A percentile compares a stretch with the other conserved stretches of the same genome.
phyloP scores from a whole-genome alignment of 2,888 invertebrate genomes.

The Eledona agricola region DNA sequence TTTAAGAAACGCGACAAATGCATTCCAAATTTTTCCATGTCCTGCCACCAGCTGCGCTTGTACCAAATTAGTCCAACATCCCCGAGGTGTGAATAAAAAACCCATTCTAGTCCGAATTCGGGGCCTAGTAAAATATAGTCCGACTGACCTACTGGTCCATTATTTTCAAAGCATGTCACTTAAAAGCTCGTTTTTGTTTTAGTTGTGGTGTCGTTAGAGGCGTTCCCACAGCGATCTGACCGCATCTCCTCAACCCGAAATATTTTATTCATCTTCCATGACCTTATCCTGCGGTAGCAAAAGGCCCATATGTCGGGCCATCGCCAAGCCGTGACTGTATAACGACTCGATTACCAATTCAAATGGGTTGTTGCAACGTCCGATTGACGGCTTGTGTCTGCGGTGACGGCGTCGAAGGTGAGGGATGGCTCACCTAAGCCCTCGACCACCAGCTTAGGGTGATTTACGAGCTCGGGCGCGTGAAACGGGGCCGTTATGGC shows the following conservation, averaged over 20 bases:
- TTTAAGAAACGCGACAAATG: too few species aligned
- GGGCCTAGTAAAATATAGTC: conserved; percentile 15
- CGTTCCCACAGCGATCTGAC: conserved; percentile 22
- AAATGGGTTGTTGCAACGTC: conserved; percentile 30
- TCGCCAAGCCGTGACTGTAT: conserved; percentile 33
- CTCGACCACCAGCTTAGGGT: conserved; percentile 39
- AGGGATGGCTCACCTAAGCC: conserved; percentile 2
- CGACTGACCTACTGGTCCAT: conserved; percentile 25
- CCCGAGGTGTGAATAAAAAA: conserved; percentile 23
- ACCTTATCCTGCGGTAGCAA: conserved; percentile 35
- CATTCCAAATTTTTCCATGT: too few species aligned
- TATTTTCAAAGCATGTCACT: conserved; percentile 26
- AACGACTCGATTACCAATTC: conserved; percentile 39
- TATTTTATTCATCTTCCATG: conserved; percentile 38
- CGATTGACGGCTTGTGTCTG: conserved; percentile 33
- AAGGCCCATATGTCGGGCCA: conserved; percentile 26
- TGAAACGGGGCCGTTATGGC: conserved; percentile 54
- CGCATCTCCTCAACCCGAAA: conserved; percentile 27
- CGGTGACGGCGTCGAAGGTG: conserved; percentile 21
- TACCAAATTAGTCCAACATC: conserved; percentile 5
- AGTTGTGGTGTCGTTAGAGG: conserved; percentile 25
- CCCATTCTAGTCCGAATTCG: conserved; percentile 6
- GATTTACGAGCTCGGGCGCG: conserved; percentile 54
- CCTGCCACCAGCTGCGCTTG: not conserved
- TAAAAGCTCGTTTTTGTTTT: conserved; percentile 30